phyloP scores from a whole-genome alignment of 2,888 invertebrate genomes.

The Volucella inflata region DNA sequence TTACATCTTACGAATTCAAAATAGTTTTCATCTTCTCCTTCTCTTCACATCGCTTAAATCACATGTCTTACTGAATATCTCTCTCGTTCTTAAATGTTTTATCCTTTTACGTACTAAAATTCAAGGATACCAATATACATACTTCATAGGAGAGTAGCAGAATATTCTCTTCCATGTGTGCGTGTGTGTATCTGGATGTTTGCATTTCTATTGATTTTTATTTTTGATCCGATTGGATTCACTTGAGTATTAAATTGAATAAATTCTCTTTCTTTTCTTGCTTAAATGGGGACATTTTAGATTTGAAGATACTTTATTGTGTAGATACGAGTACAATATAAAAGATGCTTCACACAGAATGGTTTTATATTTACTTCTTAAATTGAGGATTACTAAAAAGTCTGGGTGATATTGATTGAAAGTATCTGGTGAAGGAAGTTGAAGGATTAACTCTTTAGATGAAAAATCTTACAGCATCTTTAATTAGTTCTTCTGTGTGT shows the following conservation, averaged over 20 bases:
- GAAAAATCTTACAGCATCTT: too few relatives aligned
- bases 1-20: constrained; percentile 66
- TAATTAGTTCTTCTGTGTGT: too few relatives aligned
- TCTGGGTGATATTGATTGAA: too few relatives aligned
- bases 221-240: constrained; percentile 51
- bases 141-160: too few relatives aligned
- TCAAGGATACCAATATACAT: constrained; percentile 15
- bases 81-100: constrained; percentile 29
- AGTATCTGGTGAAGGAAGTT: too few relatives aligned
- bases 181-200: background rate
- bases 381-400: too few relatives aligned
- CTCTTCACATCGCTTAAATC: background rate
- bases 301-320: background rate
- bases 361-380: too few relatives aligned
- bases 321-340: constrained; percentile 13
- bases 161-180: background rate
- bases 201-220: constrained; percentile 60
- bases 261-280: constrained; percentile 14
- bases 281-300: background rate
- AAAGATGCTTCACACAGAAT: background rate
- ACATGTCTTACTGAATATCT: background rate
- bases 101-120: constrained; percentile 16
- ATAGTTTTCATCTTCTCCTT: constrained; percentile 48
- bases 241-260: constrained; percentile 61
- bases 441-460: too few relatives aligned